These are phyloP conservation scores for Drosophila setosimentum DNA, from an alignment of 2,888 invertebrate species.

Conservation along the genomic window DNA sequence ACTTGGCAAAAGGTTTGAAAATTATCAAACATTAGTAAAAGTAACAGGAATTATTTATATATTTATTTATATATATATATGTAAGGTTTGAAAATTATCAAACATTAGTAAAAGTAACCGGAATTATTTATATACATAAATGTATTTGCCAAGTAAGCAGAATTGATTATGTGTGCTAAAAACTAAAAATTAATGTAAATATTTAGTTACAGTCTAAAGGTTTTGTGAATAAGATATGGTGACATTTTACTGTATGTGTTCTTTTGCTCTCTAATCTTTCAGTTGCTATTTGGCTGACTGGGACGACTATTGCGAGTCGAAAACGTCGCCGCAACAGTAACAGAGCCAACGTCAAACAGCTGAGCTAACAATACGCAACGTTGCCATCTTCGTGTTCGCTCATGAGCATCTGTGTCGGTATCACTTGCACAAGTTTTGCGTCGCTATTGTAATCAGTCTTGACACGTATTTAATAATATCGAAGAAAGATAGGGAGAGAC, in stretches of 20 bases:
- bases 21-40: no score
- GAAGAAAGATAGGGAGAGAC: neutral
- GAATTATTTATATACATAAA: no score
- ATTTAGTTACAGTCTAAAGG: neutral
- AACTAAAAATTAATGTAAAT: neutral
- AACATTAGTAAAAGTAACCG: no score
- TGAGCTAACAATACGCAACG: slow-evolving; percentile 43
- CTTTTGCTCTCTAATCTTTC: slow-evolving; percentile 37
- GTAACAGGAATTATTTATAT: no score
- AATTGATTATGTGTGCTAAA: neutral
- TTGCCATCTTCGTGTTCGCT: slow-evolving; percentile 3
- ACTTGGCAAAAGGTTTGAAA: no score
- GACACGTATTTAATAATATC: slow-evolving; percentile 53
- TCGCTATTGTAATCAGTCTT: slow-evolving; percentile 33
- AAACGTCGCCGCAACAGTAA: neutral
- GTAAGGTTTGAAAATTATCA: no score
- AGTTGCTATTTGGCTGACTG: slow-evolving; percentile 36
- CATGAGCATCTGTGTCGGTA: slow-evolving; percentile 23
- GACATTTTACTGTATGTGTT: slow-evolving; percentile 14
- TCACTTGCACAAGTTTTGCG: slow-evolving; percentile 34
- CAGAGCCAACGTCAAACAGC: slow-evolving; percentile 29
- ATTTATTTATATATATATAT: no score
- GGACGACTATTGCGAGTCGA: slow-evolving; percentile 10
- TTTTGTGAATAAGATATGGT: slow-evolving; percentile 1
- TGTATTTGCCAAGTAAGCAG: neutral